Base-by-base conservation (phyloP, 1,140 invertebrate genomes). In the Drosophila navojoa region DNA sequence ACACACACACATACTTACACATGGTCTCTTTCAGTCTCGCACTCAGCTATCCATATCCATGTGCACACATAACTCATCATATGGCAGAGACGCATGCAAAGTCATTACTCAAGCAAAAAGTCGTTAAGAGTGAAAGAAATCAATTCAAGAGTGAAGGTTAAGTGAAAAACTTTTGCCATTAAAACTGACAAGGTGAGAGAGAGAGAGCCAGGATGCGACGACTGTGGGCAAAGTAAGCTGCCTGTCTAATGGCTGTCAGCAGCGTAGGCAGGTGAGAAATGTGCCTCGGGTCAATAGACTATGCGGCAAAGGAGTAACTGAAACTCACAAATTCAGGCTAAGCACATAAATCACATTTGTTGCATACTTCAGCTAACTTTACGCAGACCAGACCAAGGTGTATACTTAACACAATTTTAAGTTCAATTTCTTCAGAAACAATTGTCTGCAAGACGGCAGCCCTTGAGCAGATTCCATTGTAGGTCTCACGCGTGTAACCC, bases 131-230 rank as follows among this genome's bases (percentile, higher is more conserved):
- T 62, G 47, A 79, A 68, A 76, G 57, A 76, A 85, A 85, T 85
- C 81, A 85, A 85, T 85, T 87, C 75, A 87, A 53, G 67, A 76
- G 60, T 78, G 72, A 87, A 79, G 82, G 81, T 82, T 86, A 86
- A 86, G 81, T 86, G 81, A 87, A 86, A 86, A 86, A 86, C 27
- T 86, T 86, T 87, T 58, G 27, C 78, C 71, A 87, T 86, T 76
- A 80, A 84, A 78, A 85, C 72, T 74, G 81, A 77, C 77, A 85
- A 77, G 69, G 77, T 81, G 63, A 71, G 50, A 9, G 22, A 27
- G 13, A 1, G 10, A 11, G 6, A 4, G 59, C 19, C 9, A 15
- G 13, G 35, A 38, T 35, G 32, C 32, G 32, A 35, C 32, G 35
- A 38, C 35, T 38, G 35, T 38, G 9, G 25, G 59, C 57, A 19